A percentile compares a stretch with the other conserved stretches of the same genome.
Evolutionary conservation across 2,797 vertebrate genomes (phyloP).

Genomic region (Threskiornis aethiopicus): DNA sequence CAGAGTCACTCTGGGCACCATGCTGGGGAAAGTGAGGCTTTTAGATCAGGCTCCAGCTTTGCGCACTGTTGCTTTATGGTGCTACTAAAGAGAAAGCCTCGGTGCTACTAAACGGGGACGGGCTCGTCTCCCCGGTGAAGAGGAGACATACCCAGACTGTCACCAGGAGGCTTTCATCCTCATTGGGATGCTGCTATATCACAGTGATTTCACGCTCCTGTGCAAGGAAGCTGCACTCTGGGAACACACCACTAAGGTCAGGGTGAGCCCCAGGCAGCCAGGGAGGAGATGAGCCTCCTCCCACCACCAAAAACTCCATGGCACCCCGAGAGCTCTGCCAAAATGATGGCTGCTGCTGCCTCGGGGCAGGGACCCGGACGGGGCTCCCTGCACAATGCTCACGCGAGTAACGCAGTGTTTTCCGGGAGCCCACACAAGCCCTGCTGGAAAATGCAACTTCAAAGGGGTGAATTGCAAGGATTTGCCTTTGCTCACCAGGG

Average conservation of each 20-base stretch:
- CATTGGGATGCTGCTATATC: rapidly evolving
- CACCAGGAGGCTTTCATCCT: not conserved
- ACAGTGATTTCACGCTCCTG: rapidly evolving
- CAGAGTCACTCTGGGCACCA: rapidly evolving
- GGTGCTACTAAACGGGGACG: not conserved
- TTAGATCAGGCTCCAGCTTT: not conserved
- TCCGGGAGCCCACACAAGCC: not conserved
- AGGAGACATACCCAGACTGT: not conserved
- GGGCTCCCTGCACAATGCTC: rapidly evolving
- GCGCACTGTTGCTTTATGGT: not conserved
- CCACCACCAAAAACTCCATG: not conserved
- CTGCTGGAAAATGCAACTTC: not conserved
- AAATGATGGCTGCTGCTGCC: not conserved
- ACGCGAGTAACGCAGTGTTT: rapidly evolving
- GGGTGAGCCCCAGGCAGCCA: not conserved
- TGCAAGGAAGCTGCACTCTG: not conserved
- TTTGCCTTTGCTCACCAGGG: not conserved
- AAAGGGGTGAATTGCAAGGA: not conserved
- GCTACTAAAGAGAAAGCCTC: not conserved
- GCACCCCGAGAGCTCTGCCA: not conserved
- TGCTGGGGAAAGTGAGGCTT: not conserved
- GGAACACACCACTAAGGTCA: not conserved
- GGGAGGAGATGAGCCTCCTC: not conserved
- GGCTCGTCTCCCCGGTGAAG: rapidly evolving
- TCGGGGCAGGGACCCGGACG: not conserved